Base-by-base conservation (phyloP, 2,888 invertebrate genomes). In the Synergus laeviventris region DNA sequence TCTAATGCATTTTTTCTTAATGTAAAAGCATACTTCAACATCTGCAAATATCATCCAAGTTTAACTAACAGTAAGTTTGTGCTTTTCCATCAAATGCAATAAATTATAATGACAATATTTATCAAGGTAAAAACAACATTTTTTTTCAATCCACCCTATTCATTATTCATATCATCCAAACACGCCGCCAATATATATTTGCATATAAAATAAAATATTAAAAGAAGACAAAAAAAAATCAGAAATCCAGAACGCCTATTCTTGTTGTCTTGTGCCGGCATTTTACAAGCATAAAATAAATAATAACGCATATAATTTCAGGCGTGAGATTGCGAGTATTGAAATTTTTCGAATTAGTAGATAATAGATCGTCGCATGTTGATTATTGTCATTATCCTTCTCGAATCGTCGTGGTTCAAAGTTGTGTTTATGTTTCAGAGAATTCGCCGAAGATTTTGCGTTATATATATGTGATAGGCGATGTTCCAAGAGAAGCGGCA, bases 271-370 rank as follows among this genome's bases (percentile, higher is more conserved):
- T n/a, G n/a, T 49, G 49, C 8, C 49, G 49, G n/a, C n/a, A 49
- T 49, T 49, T n/a, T n/a, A 9, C 49, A 49, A 49, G 49, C 49
- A n/a, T 5, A 49, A 9, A 49, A 49, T 49, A 49, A 49, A 49
- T 49, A 49, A 49, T 49, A n/a, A n/a, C n/a, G n/a, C 9, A 49
- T n/a, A 49, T 49, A 49, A 49, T 49, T 49, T 49, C 0, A n/a
- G 49, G n/a, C n/a, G 14, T 5, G 49, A 49, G n/a, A 49, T n/a
- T n/a, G n/a, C n/a, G 62, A 38, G 62, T 38, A 62, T 62, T 62
- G 62, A 62, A 62, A 62, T 62, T 62, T 31, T 62, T 36, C 36
- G n/a, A 62, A 62, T 62, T 62, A 62, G 36, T n/a, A 60, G 62
- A 36, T 38, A 62, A 62, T 70, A 8, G 42, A 24, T 70, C n/a